Evolutionary conservation across 2,888 invertebrate species (phyloP), one percentile per base, ranked within the genome.

Genomic region (Carpatolechia fugitivella): DNA sequence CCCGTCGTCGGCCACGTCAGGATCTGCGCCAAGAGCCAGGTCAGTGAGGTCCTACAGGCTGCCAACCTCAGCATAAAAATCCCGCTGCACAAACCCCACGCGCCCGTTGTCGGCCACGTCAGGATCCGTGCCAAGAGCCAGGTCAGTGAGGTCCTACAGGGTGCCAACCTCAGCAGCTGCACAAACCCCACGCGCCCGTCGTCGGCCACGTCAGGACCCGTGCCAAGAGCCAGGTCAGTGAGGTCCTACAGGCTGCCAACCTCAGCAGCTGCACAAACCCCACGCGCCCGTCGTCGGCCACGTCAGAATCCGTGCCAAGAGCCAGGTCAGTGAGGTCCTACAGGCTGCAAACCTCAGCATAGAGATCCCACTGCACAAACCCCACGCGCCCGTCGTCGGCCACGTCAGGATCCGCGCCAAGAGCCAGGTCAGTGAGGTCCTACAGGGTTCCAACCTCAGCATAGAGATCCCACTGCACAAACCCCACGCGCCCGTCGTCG

Each of bases 341-440:
- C n/a, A n/a, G n/a, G n/a, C n/a, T n/a, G n/a, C n/a, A 60, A 99
- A 99, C 93, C 93, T 99, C 70, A 99, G 98, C 84, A 98, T 99
- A 72, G 99, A 99, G 90, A 97, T 97, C 72, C 95, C 97, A 31
- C 93, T 97, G 61, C 96, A 96, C 84, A 96, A 96, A 76, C 93
- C 94, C 8, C 93, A 94, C 70, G 95, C 97, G 38, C 94, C 98
- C 53, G 99, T 99, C 14, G 95, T 95, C 13, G 99, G 99, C 0
- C 99, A 99, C 82, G 98, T 99, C 80, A 92, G 99, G 66, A 99
- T 99, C 69, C 92, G 99, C 61, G 99, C 99, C 58, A 99, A 99
- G 91, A 99, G 98, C 77, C 99, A 99, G 94, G 97, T 96, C 3
- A 8, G 50, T 31, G 52, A n/a, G n/a, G n/a, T n/a, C n/a, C n/a